Evolutionary conservation across 2,888 invertebrate genomes (phyloP), one percentile per base, ranked within the genome.

Genomic region (Lysandra coridon): DNA sequence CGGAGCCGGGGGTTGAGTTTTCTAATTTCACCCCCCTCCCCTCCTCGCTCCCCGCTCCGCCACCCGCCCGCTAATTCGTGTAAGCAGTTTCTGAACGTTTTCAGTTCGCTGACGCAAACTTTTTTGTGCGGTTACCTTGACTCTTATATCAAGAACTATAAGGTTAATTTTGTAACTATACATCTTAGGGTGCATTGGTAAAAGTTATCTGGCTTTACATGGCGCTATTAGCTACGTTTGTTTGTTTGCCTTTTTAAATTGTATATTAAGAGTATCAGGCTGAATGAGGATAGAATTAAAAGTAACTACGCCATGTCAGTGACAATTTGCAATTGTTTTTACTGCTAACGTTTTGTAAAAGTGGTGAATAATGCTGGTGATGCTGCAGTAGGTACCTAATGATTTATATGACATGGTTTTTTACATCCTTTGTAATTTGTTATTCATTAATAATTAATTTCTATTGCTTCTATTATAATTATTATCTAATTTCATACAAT

Each of bases 61-160:
- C 76, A 17, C 90, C 90, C 92, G 90, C 92, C 90, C 93, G 94
- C 93, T 94, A 94, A 94, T 94, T 93, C 94, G 93, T 92, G 93
- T 94, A 94, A 94, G 93, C 94, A 94, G 93, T 94, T 93, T 93
- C 92, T 91, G 92, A 93, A 92, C 93, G 93, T 93, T 92, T 92
- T 91, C 91, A 92, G 90, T 92, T 91, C 90, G 87, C 88, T 87
- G 89, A 85, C 84, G 87, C 91, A 88, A 86, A 81, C 78, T 81
- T 82, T 78, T 79, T 80, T 79, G 14, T 87, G 83, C 88, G 79
- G 80, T 69, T 83, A 17, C 14, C 44, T 40, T 33, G 78, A 80
- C 78, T 84, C 88, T 85, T 90, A 87, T 80, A n/a, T 60, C 80
- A 53, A 30, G 60, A 73, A 17, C 60, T 2, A 80, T 87, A 91